phyloP scores from a whole-genome alignment of 2,888 invertebrate genomes.

The Lumbricus terrestris region DNA sequence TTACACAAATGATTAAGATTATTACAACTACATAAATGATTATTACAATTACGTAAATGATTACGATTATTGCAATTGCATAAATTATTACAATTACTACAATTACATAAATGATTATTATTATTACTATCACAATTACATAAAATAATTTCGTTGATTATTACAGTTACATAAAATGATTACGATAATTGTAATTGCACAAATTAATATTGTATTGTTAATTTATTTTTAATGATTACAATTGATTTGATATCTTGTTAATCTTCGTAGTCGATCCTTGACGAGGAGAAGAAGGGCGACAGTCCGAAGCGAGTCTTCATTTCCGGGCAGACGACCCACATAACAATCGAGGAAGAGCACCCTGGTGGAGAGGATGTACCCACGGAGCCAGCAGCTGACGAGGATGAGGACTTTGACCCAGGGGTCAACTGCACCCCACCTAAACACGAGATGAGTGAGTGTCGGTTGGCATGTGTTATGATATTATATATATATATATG shows the following conservation, averaged over 20 bases:
- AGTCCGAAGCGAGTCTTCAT: slow-evolving; percentile 24
- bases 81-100: too few species aligned
- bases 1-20: too few species aligned
- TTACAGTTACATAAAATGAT: too few species aligned
- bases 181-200: too few species aligned
- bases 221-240: too few species aligned
- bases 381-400: background rate
- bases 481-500: background rate
- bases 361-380: slow-evolving; percentile 24
- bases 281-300: slow-evolving; percentile 17
- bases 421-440: slow-evolving; percentile 4
- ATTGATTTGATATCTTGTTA: background rate
- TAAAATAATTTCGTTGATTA: too few species aligned
- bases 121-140: too few species aligned
- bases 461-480: background rate
- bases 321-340: slow-evolving; percentile 28
- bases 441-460: background rate
- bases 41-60: too few species aligned
- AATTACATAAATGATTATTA: too few species aligned
- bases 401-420: slow-evolving; percentile 20
- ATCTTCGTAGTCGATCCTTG: slow-evolving; percentile 10
- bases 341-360: slow-evolving; percentile 31
- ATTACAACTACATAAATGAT: too few species aligned
- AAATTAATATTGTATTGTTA: too few species aligned
- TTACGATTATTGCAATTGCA: too few species aligned